Evolutionary conservation across 2,888 invertebrate species (phyloP), one percentile per base, ranked within the genome.

Genomic region (Leptopilina syphax): DNA sequence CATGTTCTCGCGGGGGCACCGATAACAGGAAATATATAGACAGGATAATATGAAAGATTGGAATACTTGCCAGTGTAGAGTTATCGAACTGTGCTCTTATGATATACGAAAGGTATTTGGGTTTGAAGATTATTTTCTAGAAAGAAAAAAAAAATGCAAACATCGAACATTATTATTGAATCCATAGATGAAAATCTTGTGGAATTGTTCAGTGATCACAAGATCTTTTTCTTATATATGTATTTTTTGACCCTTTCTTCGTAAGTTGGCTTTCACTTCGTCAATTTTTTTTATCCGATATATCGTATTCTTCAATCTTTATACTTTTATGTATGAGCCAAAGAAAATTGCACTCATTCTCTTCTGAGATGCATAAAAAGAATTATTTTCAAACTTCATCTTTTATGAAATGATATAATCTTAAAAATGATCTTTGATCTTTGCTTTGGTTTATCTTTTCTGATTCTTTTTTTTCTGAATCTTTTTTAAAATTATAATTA

Each of bases 31-130:
- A 70, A 70, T 70, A 70, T 70, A 70, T 70, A 54, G 70, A 13
- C 50, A 54, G 70, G 54, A 73, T 73, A 54, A 73, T 73, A 73
- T 73, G 57, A 41, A 73, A 57, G 73, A 73, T 73, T 57, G 73
- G 34, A 70, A 34, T 70, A 6, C 70, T 70, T 34, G 68, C 12
- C 50, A 70, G 54, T 13, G 34, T 73, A 34, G 10, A 41, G 34
- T 65, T 65, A 65, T 65, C 65, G 65, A 27, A n/a, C 54, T 73
- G 73, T 44, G 18, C 67, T 67, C 24, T 34, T 34, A 73, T 73
- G 57, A 50, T 57, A 73, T 73, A 73, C 27, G 70, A 73, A 73
- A 73, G 57, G 54, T 27, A 50, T 73, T 73, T 73, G 70, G 54
- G 34, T 73, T 73, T 73, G 70, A 73, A 6, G 57, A 73, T 73